These are phyloP conservation scores for Tinamus guttatus DNA, from an alignment of 2,113 vertebrate species.

Conservation along the genomic window DNA sequence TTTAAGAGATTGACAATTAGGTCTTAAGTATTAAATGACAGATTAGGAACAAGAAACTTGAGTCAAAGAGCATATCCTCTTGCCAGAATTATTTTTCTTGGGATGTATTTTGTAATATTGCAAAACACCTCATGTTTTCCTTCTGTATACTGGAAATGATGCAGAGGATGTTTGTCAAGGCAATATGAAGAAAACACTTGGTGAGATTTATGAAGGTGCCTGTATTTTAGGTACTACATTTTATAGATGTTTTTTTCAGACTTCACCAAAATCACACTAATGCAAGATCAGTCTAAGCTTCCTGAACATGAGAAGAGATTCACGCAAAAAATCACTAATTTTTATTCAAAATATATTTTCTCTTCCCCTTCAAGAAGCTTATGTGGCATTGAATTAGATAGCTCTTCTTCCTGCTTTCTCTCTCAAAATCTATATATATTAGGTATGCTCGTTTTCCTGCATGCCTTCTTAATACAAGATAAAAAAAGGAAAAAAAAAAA, in stretches of 20 bases:
- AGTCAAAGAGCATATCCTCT: background rate
- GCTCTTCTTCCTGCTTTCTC: background rate
- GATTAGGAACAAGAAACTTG: background rate
- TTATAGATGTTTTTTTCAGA: background rate
- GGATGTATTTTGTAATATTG: background rate
- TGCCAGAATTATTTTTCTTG: background rate
- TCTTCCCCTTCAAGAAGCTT: background rate
- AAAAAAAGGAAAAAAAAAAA: background rate
- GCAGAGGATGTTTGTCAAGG: background rate
- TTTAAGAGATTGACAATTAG: background rate
- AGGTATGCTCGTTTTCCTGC: background rate
- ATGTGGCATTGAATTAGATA: background rate
- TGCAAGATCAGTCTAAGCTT: background rate
- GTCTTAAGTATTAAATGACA: background rate
- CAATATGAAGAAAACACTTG: background rate
- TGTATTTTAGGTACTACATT: background rate
- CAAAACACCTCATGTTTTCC: background rate
- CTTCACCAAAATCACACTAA: background rate
- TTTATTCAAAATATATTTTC: background rate
- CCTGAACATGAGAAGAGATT: background rate
- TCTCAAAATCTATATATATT: background rate
- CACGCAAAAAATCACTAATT: background rate
- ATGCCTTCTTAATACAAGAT: background rate
- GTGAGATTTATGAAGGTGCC: background rate
- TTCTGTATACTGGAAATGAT: background rate